phyloP scores from a whole-genome alignment of 2,797 vertebrate genomes.

The Carduelis carduelis region DNA sequence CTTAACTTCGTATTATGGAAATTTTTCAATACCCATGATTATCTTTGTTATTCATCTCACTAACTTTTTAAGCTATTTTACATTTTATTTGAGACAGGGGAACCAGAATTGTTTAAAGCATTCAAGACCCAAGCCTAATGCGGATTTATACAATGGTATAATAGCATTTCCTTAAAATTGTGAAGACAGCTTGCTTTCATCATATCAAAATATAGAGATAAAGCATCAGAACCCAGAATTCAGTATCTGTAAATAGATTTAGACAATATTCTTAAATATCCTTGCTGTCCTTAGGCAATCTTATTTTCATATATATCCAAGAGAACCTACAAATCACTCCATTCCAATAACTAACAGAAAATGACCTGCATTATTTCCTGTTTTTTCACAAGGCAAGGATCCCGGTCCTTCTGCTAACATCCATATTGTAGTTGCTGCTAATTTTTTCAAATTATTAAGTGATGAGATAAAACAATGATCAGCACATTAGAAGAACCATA shows the following conservation, averaged over 20 bases:
- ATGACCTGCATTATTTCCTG: not conserved
- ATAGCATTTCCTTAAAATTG: slow-evolving; percentile 17
- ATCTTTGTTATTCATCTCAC: not conserved
- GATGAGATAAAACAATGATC: not conserved
- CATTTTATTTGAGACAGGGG: not conserved
- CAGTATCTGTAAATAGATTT: not conserved
- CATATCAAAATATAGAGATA: not conserved
- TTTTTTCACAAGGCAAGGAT: not conserved
- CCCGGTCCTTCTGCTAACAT: not conserved
- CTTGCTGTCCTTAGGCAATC: not conserved
- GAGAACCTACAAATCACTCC: not conserved
- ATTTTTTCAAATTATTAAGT: not conserved
- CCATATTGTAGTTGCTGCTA: not conserved
- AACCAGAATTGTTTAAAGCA: not conserved
- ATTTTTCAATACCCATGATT: not conserved
- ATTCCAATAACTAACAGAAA: not conserved
- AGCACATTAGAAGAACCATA: not conserved
- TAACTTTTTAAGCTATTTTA: not conserved
- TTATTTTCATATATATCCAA: slow-evolving; percentile 3
- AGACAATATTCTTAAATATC: slow-evolving; percentile 4
- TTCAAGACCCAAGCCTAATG: slow-evolving; percentile 2
- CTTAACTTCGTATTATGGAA: not conserved
- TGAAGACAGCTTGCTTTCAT: not conserved
- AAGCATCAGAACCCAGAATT: not conserved
- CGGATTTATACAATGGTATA: not conserved